phyloP scores from a whole-genome alignment of 2,888 invertebrate species.

The Sympetrum striolatum region DNA sequence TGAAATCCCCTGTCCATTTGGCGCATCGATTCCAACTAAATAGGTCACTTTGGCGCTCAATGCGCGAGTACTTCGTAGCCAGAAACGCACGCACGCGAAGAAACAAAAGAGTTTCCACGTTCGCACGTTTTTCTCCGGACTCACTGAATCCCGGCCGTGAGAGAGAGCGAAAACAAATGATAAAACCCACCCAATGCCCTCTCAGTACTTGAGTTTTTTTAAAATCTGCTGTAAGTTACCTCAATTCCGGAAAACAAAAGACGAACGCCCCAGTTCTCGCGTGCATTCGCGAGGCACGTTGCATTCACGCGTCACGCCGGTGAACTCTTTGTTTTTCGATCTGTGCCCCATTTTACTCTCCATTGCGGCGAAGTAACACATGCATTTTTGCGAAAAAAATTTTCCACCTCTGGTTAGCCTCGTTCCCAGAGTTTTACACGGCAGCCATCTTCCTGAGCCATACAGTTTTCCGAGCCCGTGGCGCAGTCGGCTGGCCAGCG shows the following conservation, averaged over 20 bases:
- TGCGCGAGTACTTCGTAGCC: not conserved
- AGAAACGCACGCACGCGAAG: not conserved
- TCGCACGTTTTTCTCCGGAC: no score
- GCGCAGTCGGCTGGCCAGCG: conserved; percentile 15
- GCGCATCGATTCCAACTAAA: not conserved
- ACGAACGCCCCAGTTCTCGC: not conserved
- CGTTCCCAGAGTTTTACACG: not conserved
- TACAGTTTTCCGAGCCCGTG: not conserved
- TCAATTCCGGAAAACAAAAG: not conserved
- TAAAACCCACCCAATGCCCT: no score
- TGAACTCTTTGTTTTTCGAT: not conserved
- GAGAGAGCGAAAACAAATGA: no score
- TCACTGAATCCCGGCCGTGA: no score
- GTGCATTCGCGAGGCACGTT: not conserved
- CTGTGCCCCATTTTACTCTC: not conserved
- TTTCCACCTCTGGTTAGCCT: not conserved
- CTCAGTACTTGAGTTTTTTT: not conserved
- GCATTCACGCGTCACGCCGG: not conserved
- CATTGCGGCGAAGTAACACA: not conserved
- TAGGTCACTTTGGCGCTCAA: not conserved
- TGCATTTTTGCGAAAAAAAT: not conserved
- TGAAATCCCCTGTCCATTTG: not conserved
- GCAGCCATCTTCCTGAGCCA: conserved; percentile 3
- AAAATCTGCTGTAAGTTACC: not conserved
- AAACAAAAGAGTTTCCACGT: no score